These are phyloP conservation scores for Hylaeus volcanicus DNA, from an alignment of 1,140 invertebrate species.

Conservation along the genomic window DNA sequence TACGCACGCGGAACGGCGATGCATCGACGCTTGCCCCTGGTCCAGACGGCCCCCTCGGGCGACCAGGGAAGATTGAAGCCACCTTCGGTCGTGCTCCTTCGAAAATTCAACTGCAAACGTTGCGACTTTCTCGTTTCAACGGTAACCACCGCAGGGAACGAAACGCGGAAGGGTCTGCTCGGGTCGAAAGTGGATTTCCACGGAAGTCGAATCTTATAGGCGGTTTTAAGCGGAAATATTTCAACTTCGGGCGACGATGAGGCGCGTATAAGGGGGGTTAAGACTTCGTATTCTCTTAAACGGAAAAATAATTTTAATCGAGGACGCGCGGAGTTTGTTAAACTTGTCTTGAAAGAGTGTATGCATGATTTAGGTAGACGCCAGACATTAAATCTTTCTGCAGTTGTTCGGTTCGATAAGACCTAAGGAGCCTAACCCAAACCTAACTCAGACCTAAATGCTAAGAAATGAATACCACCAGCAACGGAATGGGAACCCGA, in stretches of 20 bases:
- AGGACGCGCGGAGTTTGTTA: no score
- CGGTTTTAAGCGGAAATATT: not conserved
- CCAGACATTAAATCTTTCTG: no score
- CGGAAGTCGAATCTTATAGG: conserved; percentile 13
- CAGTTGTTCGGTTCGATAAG: no score
- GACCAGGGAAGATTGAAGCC: conserved; percentile 45
- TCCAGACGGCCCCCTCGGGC: conserved; percentile 41
- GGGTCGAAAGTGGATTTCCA: conserved; percentile 20
- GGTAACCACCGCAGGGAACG: conserved; percentile 26
- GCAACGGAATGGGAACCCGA: no score
- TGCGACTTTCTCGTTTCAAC: conserved; percentile 28
- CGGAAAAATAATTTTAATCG: no score
- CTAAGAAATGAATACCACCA: no score
- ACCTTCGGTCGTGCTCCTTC: conserved; percentile 47
- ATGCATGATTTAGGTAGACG: no score
- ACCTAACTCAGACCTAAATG: no score
- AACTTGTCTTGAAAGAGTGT: no score
- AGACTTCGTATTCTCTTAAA: no score
- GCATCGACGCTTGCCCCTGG: conserved; percentile 33
- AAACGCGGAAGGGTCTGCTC: not conserved
- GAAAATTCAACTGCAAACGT: conserved; percentile 44
- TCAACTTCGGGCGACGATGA: conserved; percentile 1
- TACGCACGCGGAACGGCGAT: conserved; percentile 6
- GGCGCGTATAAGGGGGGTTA: no score
- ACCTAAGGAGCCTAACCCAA: no score